Percentiles rank a stretch among this genome's conserved stretches.
Conservation (phyloP, 2,888 invertebrate genomes). For the Dicyrtoma fusca region DNA sequence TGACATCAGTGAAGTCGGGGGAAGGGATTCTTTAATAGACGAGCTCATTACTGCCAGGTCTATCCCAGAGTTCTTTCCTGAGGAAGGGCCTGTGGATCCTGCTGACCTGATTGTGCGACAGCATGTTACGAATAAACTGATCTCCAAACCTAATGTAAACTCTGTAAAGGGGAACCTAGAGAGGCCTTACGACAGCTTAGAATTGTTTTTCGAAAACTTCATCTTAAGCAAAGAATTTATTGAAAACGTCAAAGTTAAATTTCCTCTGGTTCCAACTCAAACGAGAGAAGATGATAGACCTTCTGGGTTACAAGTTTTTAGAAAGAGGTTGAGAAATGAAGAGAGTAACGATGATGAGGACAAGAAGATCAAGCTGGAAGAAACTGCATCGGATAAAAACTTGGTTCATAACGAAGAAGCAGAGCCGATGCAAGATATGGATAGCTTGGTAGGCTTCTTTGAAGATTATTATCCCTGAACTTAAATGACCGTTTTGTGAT, state of each 20-base stretch:
- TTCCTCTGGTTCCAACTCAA: conserved; percentile 42
- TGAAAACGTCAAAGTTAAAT: conserved; percentile 29
- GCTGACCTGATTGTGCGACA: conserved; percentile 33
- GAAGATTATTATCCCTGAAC: too few species aligned
- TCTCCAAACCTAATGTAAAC: neutral
- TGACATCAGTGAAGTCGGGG: conserved; percentile 11
- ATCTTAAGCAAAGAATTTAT: conserved; percentile 7
- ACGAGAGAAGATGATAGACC: conserved; percentile 43
- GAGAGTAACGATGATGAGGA: conserved; percentile 27
- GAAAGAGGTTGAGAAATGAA: conserved; percentile 37
- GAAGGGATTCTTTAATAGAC: conserved; percentile 50
- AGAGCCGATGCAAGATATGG: conserved; percentile 30
- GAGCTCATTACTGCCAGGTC: conserved; percentile 43
- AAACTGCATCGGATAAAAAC: neutral
- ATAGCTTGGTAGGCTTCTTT: conserved; percentile 48
- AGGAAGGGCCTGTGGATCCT: conserved; percentile 49
- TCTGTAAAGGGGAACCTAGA: neutral
- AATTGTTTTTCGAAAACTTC: conserved; percentile 41
- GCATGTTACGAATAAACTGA: conserved; percentile 39
- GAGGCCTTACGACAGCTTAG: conserved; percentile 38
- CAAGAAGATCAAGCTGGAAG: conserved; percentile 46
- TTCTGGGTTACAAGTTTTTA: conserved; percentile 48
- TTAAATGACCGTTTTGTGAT: too few species aligned
- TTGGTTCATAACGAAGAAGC: conserved; percentile 27
- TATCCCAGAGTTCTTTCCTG: conserved; percentile 39